phyloP scores from a whole-genome alignment of 2,797 vertebrate genomes.

The Cuniculus paca region DNA sequence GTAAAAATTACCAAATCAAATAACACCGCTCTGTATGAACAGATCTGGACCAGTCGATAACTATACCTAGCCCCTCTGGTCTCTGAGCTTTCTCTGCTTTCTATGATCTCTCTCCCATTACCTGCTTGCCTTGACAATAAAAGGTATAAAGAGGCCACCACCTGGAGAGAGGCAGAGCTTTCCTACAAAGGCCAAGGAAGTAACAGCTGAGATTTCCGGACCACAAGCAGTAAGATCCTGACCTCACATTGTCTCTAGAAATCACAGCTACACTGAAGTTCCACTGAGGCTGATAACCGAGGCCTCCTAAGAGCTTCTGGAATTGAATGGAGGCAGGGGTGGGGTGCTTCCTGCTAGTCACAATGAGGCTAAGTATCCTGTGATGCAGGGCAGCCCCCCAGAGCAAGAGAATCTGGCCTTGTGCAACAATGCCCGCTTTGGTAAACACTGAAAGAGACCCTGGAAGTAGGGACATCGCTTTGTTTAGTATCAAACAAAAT shows the following conservation, averaged over 20 bases:
- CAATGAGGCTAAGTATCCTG: not conserved
- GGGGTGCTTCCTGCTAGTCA: not conserved
- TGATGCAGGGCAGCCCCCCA: not conserved
- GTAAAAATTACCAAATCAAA: not conserved
- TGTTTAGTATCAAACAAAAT: constrained; percentile 20
- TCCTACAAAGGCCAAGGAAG: not conserved
- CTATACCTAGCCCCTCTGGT: not conserved
- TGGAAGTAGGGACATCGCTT: not conserved
- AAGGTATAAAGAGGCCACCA: not conserved
- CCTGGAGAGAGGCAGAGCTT: not conserved
- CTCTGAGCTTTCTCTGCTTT: not conserved
- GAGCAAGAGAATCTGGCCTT: not conserved
- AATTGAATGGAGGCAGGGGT: not conserved
- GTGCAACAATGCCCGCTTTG: not conserved
- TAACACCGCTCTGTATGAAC: not conserved
- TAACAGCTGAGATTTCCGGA: not conserved
- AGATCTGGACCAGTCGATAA: not conserved
- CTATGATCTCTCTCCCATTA: not conserved
- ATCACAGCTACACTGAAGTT: not conserved
- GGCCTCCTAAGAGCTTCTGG: not conserved
- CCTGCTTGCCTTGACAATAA: not conserved
- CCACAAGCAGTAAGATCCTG: not conserved
- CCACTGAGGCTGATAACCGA: not conserved
- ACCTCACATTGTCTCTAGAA: not conserved
- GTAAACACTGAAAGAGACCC: not conserved